Evolutionary conservation across 2,888 invertebrate species (phyloP), one percentile per base, ranked within the genome.

Genomic region (Spialia ferax): DNA sequence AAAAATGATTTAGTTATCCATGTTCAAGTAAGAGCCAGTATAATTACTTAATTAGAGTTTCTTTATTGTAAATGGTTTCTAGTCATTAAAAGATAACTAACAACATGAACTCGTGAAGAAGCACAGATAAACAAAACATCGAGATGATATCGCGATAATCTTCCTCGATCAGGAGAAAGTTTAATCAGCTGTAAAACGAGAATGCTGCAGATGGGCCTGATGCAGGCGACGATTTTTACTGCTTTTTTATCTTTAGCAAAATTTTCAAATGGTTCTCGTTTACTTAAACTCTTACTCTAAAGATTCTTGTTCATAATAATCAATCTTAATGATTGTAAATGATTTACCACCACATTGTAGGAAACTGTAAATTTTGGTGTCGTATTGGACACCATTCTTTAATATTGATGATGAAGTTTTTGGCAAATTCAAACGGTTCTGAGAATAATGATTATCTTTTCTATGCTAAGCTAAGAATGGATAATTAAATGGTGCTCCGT

Each of bases 101-200:
- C 20, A 55, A 63, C 15, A 45, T 63, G 56, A 63, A 63, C 63
- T 45, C 45, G 22, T 38, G 45, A 56, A 32, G 48, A 56, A 22
- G 45, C 26, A 63, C 18, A 45, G 42, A 20, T n/a, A 20, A 54
- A 54, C 32, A 63, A 42, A 56, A 56, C 63, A 60, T 56, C 63
- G 48, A 48, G 63, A 63, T 69, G 62, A 26, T 45, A 67, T 68
- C 66, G 64, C 69, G 74, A 77, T 75, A 70, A 74, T 76, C 74
- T 73, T 71, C 74, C 70, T 70, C 55, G 73, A 75, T 75, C 69
- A 71, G 75, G 82, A 75, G 81, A 83, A 83, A 84, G 82, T 76
- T 74, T 70, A 75, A 78, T 77, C 73, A 73, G 70, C 11, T 73
- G 70, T 55, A 75, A 70, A 70, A 70, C 71, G 74, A 73, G 71